phyloP scores from a whole-genome alignment of 2,113 vertebrate genomes.

The Loxodonta africana region DNA sequence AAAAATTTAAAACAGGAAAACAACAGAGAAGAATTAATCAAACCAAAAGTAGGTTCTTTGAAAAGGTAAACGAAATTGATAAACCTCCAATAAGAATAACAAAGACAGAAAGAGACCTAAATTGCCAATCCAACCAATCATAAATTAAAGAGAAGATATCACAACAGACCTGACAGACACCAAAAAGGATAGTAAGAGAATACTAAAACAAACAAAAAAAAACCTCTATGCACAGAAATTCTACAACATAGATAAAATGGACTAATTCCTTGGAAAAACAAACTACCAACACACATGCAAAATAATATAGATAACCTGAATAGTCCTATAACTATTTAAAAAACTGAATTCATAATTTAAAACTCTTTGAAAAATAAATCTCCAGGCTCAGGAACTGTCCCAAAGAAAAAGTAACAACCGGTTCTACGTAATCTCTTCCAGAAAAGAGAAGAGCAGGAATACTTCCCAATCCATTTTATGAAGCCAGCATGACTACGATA shows the following conservation, averaged over 20 bases:
- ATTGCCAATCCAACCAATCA: background rate
- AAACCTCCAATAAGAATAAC: too few species aligned
- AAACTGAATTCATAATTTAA: conserved; percentile 21
- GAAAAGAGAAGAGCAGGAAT: background rate
- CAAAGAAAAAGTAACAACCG: background rate
- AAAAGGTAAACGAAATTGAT: too few species aligned
- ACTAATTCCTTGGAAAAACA: background rate
- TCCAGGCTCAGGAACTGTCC: background rate
- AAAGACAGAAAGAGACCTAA: background rate
- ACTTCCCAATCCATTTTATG: background rate
- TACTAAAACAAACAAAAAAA: background rate
- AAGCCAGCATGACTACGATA: background rate
- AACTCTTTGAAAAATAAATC: background rate
- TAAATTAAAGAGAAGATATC: background rate
- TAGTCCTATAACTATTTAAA: background rate
- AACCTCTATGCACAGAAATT: background rate
- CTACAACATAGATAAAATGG: conserved; percentile 21
- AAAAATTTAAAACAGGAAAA: too few species aligned
- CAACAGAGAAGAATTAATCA: too few species aligned
- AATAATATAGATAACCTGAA: background rate
- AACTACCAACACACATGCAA: background rate
- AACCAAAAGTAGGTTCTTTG: too few species aligned
- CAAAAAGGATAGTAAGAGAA: background rate
- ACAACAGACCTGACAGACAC: background rate
- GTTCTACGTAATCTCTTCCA: background rate